These are phyloP conservation scores for Zaprionus inermis DNA, from an alignment of 1,140 invertebrate genomes.

Conservation along the genomic window DNA sequence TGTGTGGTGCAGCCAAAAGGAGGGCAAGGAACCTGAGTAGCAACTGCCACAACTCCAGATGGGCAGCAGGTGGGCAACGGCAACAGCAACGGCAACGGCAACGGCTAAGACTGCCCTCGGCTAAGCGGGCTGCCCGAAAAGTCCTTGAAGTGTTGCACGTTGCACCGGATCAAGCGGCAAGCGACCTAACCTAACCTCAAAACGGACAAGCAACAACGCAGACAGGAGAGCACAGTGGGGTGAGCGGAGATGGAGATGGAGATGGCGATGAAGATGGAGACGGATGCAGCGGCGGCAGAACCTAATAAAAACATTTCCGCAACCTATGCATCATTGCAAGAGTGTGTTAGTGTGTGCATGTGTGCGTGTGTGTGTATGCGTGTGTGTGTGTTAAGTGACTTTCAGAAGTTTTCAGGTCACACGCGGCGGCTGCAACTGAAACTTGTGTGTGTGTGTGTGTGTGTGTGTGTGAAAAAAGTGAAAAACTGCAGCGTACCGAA, in stretches of 20 bases:
- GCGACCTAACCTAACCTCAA: constrained; percentile 36
- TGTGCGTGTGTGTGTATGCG: not conserved
- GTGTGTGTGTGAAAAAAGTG: not conserved
- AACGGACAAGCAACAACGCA: constrained; percentile 3
- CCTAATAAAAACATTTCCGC: constrained; percentile 50
- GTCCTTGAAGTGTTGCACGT: constrained; percentile 36
- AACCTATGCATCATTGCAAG: not conserved
- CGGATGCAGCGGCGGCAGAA: not conserved
- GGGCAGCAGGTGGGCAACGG: not conserved
- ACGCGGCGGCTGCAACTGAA: constrained; percentile 15
- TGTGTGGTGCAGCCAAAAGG: constrained; percentile 43
- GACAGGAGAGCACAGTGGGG: not conserved
- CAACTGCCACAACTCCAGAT: constrained; percentile 16
- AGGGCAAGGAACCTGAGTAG: constrained; percentile 59
- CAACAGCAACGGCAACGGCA: not conserved
- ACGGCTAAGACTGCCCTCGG: not conserved
- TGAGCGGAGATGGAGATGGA: no score
- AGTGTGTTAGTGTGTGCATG: not conserved
- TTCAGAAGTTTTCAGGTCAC: constrained; percentile 29
- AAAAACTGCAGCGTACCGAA: constrained; percentile 18
- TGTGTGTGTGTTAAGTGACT: constrained; percentile 27
- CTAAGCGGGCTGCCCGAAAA: constrained; percentile 11
- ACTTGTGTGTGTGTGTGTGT: constrained; percentile 8
- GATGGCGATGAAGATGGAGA: not conserved
- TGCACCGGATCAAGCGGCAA: not conserved